Base-by-base conservation (phyloP, 1,140 invertebrate species). In the Chrysopa pallens region DNA sequence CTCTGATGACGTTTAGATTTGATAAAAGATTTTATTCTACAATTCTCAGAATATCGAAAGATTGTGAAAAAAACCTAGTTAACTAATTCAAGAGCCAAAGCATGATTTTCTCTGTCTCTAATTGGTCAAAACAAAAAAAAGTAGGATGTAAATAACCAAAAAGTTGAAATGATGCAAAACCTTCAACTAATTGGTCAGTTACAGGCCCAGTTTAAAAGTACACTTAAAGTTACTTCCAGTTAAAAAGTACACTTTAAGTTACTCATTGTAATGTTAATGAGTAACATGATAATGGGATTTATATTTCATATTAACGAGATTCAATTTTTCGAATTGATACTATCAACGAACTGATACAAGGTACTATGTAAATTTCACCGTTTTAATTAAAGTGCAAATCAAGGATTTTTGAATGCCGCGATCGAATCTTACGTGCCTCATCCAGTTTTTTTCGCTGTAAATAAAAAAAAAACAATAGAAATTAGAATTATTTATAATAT, bases 381-480 rank as follows among this genome's bases (percentile, higher is more conserved):
- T 23, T 23, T 23, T 5, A 23, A 23, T 23, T 3, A 23, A 23
- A 23, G 17, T 23, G 17, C 17, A 23, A 23, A 5, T 23, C 17
- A 23, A 23, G 17, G 17, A 23, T 23, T 23, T 23, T 23, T 23
- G 17, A 23, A 23, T 23, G n/a, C 31, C 2, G 31, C 6, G 6
- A 6, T 11, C 8, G 31, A 33, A 9, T 33, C 31, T 33, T 33
- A 70, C 67, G 60, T 71, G 68, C 68, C 68, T 72, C 67, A 56
- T 70, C 69, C 51, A 71, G 55, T 56, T 65, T 67, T 56, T 71
- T 70, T 57, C 61, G 66, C 69, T 70, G 66, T 46, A 70, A 70
- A 63, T 53, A 59, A 51, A 59, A 55, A 54, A 57, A 46, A 54
- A 45, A 53, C 49, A 52, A 45, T 40, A 9, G 23, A 35, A 9